Base-by-base conservation (phyloP, 2,113 vertebrate species). In the Cynocephalus volans region DNA sequence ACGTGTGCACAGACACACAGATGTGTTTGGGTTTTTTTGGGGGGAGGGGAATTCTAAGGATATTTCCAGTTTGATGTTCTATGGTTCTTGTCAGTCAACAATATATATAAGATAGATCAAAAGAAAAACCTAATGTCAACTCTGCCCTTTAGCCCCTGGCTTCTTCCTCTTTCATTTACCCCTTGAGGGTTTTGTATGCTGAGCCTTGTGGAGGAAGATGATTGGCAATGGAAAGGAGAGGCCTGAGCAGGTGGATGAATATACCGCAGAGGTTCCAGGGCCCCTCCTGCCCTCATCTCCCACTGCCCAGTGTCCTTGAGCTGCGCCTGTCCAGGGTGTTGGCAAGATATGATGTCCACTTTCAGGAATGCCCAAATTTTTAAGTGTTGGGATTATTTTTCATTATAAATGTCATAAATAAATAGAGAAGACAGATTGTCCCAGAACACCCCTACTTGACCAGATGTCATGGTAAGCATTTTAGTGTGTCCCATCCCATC, bases 401-500 rank as follows among this genome's bases (percentile, higher is more conserved):
- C 14, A 17, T 15, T 33, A 58, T 10, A 45, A 75, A 52, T 52
- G 28, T 28, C 48, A 10, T 18, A 17, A 54, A 14, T 72, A 67
- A 86, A 18, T 36, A 15, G 3, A 36, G 19, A 54, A 52, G 41
- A 85, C 18, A 65, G 33, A 33, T 5, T 0, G 2, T 54, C 52
- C 36, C 64, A 12, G 50, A 65, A 11, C 28, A 8, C 13, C 26
- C 11, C 15, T 45, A 14, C 91, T 76, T 31, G 56, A 17, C 12
- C 12, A 12, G 23, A 8, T 9, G 17, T 45, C 58, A 4, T 12
- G 13, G 33, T 24, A 2, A 23, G 10, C 21, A 0, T 58, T 12
- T 54, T n/a, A 3, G 15, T 13, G 21, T 3, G 2, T 15, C 9
- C 31, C 14, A 2, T 6, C 14, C 17, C 13, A 0, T 7, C 26